phyloP scores from a whole-genome alignment of 1,140 invertebrate genomes.

The Thaumatotibia leucotreta region DNA sequence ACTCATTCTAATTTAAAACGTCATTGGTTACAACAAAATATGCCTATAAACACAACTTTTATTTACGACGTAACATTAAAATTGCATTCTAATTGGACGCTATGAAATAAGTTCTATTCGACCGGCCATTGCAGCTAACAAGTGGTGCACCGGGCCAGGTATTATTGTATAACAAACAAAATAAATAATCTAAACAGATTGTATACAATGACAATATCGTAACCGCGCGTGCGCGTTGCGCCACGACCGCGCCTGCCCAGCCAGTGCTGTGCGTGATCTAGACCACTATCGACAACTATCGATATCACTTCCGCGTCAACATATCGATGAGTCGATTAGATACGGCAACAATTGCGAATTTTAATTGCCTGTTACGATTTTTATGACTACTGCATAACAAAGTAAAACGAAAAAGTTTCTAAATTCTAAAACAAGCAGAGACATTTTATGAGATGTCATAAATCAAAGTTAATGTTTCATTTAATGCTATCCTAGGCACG shows the following conservation, averaged over 20 bases:
- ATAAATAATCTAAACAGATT: slow-evolving; percentile 13
- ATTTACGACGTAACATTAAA: neutral
- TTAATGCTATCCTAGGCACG: neutral
- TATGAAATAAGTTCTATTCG: neutral
- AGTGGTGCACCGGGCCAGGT: neutral
- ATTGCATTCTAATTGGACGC: neutral
- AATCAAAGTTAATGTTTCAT: neutral
- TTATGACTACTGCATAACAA: neutral
- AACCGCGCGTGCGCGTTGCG: slow-evolving; percentile 58
- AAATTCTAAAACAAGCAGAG: neutral
- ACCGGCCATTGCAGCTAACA: neutral
- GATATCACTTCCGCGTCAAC: slow-evolving; percentile 28
- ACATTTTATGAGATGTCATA: neutral
- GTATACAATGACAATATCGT: slow-evolving; percentile 20
- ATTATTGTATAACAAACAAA: slow-evolving; percentile 14
- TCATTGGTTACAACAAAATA: neutral
- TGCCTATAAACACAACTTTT: neutral
- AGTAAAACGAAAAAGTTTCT: neutral
- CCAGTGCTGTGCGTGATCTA: slow-evolving; percentile 50
- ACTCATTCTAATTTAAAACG: too few species aligned
- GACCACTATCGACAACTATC: slow-evolving; percentile 32
- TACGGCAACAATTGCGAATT: slow-evolving; percentile 4
- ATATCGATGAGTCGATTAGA: slow-evolving; percentile 6
- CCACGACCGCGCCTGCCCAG: slow-evolving; percentile 62
- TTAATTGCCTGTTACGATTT: neutral